These are phyloP conservation scores for Pangasius mekongensis DNA, from an alignment of 2,797 vertebrate genomes.

Conservation along the genomic window DNA sequence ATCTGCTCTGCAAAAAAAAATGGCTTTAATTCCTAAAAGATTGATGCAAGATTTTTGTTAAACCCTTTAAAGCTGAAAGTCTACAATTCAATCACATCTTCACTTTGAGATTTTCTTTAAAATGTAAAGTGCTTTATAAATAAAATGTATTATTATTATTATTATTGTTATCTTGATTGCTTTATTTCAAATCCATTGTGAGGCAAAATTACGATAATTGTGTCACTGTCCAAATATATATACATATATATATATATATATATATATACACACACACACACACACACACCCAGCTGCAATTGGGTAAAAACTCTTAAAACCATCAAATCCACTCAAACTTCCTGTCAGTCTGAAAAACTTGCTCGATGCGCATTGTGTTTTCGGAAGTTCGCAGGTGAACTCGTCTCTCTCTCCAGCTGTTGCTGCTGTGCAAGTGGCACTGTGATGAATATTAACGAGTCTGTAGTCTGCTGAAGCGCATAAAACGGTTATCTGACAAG, in stretches of 20 bases:
- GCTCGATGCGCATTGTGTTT: not conserved
- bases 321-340: not conserved
- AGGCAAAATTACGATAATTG: too few species aligned
- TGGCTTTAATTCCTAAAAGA: too few species aligned
- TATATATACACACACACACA: not conserved
- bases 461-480: conserved; percentile 15
- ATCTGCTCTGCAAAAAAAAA: too few species aligned
- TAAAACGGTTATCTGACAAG: conserved; percentile 32
- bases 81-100: too few species aligned
- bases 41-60: too few species aligned
- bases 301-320: not conserved
- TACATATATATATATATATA: not conserved
- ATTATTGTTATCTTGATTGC: too few species aligned
- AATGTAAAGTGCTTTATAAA: too few species aligned
- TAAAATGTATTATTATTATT: too few species aligned
- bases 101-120: too few species aligned
- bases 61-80: too few species aligned
- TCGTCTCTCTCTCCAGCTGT: conserved; percentile 54
- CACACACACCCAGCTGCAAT: not conserved
- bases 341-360: not conserved
- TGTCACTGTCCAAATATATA: too few species aligned
- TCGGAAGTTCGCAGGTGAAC: conserved; percentile 42
- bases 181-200: too few species aligned
- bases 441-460: conserved; percentile 53
- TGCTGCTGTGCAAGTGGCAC: conserved; percentile 39